phyloP scores from a whole-genome alignment of 2,113 vertebrate species.

The Nibea albiflora region DNA sequence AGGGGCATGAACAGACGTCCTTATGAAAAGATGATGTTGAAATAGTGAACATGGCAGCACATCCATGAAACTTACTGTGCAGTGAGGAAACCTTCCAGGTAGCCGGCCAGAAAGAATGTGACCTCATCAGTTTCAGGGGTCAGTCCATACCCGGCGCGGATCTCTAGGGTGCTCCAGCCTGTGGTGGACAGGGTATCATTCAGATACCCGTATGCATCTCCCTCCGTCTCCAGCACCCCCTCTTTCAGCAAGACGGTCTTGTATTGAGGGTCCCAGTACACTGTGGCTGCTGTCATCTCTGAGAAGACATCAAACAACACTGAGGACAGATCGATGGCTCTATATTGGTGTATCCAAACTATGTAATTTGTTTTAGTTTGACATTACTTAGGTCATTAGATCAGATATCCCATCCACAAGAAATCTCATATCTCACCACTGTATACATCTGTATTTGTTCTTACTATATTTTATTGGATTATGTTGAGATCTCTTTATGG shows the following conservation, averaged over 20 bases:
- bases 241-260: constrained; percentile 85
- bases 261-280: constrained; percentile 85
- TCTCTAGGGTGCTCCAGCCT: constrained; percentile 92
- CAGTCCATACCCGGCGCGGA: constrained; percentile 89
- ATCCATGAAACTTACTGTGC: constrained; percentile 85
- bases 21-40: background rate
- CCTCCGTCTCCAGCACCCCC: constrained; percentile 82
- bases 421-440: background rate
- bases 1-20: background rate
- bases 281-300: constrained; percentile 84
- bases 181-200: constrained; percentile 86
- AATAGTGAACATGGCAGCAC: background rate
- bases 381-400: background rate
- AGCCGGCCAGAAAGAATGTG: constrained; percentile 90
- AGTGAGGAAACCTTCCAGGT: constrained; percentile 92
- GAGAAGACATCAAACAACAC: background rate
- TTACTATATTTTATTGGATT: background rate
- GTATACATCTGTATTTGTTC: background rate
- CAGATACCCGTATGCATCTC: constrained; percentile 91
- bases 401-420: background rate
- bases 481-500: background rate
- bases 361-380: background rate
- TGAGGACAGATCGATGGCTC: background rate
- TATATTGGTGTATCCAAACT: background rate
- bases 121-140: constrained; percentile 83